These are phyloP conservation scores for Netelia inedita DNA, from an alignment of 2,888 invertebrate genomes.

Conservation along the genomic window DNA sequence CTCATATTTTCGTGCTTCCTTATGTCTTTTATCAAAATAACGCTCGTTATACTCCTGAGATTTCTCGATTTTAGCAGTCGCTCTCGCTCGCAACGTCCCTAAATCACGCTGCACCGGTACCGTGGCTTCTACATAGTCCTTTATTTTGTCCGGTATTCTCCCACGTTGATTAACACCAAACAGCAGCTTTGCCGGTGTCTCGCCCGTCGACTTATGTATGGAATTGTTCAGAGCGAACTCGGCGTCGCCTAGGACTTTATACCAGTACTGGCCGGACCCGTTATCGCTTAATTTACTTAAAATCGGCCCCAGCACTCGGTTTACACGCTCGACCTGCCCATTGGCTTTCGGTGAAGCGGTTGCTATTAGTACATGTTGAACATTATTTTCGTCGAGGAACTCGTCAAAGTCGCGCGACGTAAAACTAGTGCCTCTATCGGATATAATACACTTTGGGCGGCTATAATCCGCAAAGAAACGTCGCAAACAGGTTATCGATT, in stretches of 20 bases:
- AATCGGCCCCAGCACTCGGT: too few species aligned
- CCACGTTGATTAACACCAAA: too few species aligned
- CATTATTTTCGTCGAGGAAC: conserved; percentile 58
- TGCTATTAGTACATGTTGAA: conserved; percentile 67
- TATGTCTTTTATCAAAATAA: conserved; percentile 74
- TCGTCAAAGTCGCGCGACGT: conserved; percentile 69
- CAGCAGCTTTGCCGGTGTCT: too few species aligned
- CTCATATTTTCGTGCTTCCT: conserved; percentile 63
- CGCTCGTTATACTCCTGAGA: conserved; percentile 71
- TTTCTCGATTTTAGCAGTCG: conserved; percentile 63
- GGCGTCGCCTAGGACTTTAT: conserved; percentile 51
- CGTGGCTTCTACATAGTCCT: not conserved
- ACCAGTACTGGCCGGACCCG: conserved; percentile 63
- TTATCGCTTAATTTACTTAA: too few species aligned
- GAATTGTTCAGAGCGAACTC: conserved; percentile 71
- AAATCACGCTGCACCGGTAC: conserved; percentile 59
- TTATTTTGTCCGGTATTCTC: too few species aligned
- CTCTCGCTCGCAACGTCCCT: conserved; percentile 41
- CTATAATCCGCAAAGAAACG: conserved; percentile 70
- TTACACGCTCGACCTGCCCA: too few species aligned
- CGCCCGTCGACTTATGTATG: too few species aligned
- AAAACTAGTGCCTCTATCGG: conserved; percentile 69
- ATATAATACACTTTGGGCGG: conserved; percentile 68
- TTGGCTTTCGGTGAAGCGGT: conserved; percentile 73
- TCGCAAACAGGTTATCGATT: conserved; percentile 66